phyloP scores from a whole-genome alignment of 2,113 vertebrate species.

The Coregonus clupeaformis region DNA sequence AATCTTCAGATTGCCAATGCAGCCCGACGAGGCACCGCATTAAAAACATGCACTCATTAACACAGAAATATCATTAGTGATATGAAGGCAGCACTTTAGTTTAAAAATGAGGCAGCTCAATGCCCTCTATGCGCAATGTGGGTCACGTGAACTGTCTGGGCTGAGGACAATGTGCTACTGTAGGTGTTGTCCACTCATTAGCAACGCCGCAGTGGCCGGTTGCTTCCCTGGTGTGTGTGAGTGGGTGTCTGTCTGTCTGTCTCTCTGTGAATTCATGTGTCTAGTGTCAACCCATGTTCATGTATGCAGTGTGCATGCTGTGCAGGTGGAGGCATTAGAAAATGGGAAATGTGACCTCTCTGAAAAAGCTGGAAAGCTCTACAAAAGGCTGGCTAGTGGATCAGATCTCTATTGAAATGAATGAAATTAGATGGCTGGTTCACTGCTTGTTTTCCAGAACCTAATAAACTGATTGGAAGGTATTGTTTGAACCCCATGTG shows the following conservation, averaged over 20 bases:
- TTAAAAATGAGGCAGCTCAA: conserved; percentile 41
- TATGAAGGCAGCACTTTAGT: conserved; percentile 60
- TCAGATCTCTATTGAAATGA: conserved; percentile 29
- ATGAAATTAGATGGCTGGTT: conserved; percentile 23
- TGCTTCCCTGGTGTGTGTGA: conserved; percentile 16
- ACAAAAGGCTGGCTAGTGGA: conserved; percentile 15
- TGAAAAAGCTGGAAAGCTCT: neutral
- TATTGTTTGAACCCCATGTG: conserved; percentile 26
- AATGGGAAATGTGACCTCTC: neutral
- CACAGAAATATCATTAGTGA: conserved; percentile 63
- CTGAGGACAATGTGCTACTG: conserved; percentile 39
- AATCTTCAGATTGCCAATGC: conserved; percentile 42
- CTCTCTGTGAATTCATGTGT: conserved; percentile 15
- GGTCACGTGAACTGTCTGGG: conserved; percentile 48
- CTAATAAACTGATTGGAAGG: conserved; percentile 26
- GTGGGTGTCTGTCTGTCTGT: conserved; percentile 4
- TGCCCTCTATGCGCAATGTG: conserved; percentile 26
- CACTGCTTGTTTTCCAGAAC: conserved; percentile 21
- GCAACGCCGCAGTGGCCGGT: conserved; percentile 5
- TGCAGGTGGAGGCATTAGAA: neutral
- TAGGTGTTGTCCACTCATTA: conserved; percentile 49
- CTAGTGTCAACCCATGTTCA: neutral
- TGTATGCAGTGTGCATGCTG: conserved; percentile 4
- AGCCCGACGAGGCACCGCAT: conserved; percentile 35
- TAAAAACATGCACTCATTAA: conserved; percentile 65